A percentile compares a stretch with the other conserved stretches of the same genome.
Evolutionary conservation across 2,888 invertebrate genomes (phyloP).

Genomic region (Acrobasis repandana): DNA sequence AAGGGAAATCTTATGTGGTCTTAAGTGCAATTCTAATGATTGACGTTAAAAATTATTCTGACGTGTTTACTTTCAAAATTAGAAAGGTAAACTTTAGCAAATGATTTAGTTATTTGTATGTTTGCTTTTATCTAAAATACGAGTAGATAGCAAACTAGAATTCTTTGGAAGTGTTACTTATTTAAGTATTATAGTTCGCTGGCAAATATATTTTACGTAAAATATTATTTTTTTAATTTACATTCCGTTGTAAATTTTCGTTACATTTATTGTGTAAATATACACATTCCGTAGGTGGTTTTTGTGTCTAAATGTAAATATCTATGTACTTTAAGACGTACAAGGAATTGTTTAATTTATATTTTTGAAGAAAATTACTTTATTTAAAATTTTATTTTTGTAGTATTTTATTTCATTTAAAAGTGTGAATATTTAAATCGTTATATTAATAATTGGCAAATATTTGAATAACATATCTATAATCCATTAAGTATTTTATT

Average conservation of each 20-base stretch:
- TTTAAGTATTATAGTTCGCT: no score
- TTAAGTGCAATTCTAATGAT: no score
- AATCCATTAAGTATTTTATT: not conserved
- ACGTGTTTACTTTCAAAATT: no score
- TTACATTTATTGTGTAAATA: slow-evolving; percentile 27
- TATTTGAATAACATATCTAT: slow-evolving; percentile 1
- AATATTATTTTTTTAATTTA: slow-evolving; percentile 25
- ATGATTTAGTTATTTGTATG: not conserved
- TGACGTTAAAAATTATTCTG: no score
- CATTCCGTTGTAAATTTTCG: slow-evolving; percentile 33
- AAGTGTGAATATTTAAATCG: not conserved
- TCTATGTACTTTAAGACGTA: slow-evolving; percentile 9
- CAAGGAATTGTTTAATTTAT: not conserved
- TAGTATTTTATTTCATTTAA: not conserved
- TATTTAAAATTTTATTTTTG: slow-evolving; percentile 2
- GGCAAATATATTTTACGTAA: not conserved
- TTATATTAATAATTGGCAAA: not conserved
- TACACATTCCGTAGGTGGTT: slow-evolving; percentile 38
- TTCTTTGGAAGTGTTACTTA: no score
- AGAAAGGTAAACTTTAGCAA: no score
- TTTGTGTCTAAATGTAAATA: slow-evolving; percentile 24
- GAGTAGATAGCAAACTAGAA: no score
- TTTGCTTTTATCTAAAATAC: no score
- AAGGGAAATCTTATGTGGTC: no score
- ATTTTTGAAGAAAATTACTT: not conserved